Base-by-base conservation (phyloP, 2,797 vertebrate species). In the Crocodylus rhombifer region DNA sequence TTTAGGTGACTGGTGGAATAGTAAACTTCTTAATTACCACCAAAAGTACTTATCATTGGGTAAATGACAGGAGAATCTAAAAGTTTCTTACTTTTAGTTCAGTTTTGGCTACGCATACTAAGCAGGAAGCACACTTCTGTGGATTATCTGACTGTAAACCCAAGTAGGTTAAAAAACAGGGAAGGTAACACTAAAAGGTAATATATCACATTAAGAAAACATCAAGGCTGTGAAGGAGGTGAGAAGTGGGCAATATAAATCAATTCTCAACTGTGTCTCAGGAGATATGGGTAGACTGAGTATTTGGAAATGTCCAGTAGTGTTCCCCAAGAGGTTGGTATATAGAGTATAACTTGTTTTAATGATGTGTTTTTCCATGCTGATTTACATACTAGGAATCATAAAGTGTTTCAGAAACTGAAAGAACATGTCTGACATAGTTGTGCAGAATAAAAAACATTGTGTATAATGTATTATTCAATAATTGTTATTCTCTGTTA, bases 141-240 rank as follows among this genome's bases (percentile, higher is more conserved):
- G 83, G 17, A 69, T 79, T 83, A 78, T 28, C 64, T 93, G 55
- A 69, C 71, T 91, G 91, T 78, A 85, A 86, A 77, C 10, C 69
- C 81, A 21, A 14, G 33, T 15, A 25, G 69, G 25, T 21, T 21
- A 64, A 17, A 73, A 5, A 2, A 63, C 23, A 91, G 51, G 25
- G 67, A 92, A 74, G 6, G 11, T 80, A 84, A 86, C 84, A 89
- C 6, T 67, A 14, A 55, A n/a, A 88, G 33, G 8, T 26, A 77
- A 36, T 77, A 73, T 64, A 86, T 86, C n/a, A 82, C 51, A 82
- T 77, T 33, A 91, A 75, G 75, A 85, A 83, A 88, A 17, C 7
- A 85, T 64, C 17, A 83, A 5, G 57, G 13, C 1, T 28, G 62
- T 62, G 12, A 83, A 86, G 84, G 67, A 71, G 64, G 18, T 16